Base-by-base conservation (phyloP, 2,888 invertebrate genomes). In the Cryptocephalus primarius region DNA sequence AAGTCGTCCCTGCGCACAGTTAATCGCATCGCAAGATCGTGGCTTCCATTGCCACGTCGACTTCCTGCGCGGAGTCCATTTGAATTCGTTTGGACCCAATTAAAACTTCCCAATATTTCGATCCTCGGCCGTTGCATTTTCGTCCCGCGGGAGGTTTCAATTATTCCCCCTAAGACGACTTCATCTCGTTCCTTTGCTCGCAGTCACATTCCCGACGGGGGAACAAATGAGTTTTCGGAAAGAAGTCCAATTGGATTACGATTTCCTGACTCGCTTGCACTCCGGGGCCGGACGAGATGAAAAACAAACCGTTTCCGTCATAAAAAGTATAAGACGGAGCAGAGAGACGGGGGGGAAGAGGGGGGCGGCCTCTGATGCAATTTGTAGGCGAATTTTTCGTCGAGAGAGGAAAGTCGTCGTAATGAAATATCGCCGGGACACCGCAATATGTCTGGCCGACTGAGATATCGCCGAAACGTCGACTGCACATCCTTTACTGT, bases 371-470 rank as follows among this genome's bases (percentile, higher is more conserved):
- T 43, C 49, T 44, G 45, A 46, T 47, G 47, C 52, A 53, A 55
- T 55, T 55, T 55, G 55, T 55, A 49, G 46, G 44, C 40, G 46
- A 43, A 55, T 53, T 55, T 55, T 52, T 53, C 55, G 49, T 36
- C 34, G 33, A 46, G 33, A 14, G 11, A 31, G 50, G 45, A 50
- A 49, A 50, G 46, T 43, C 42, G 32, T 34, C 42, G 47, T 56
- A 56, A 56, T 56, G 55, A 53, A 56, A 56, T 55, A 53, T 53
- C 48, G 50, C 48, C 53, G 54, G 50, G 41, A 22, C 22, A 22
- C 56, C 53, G 48, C 50, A 55, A 53, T 53, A 55, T 52, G 52
- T 56, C 55, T 51, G 51, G 48, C 43, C 43, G 47, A 39, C 38
- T 47, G 46, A 47, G 43, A 47, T 47, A 47, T 47, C 43, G 43